Evolutionary conservation across 1,140 invertebrate genomes (phyloP).

Genomic region (Drosophila trapezifrons): DNA sequence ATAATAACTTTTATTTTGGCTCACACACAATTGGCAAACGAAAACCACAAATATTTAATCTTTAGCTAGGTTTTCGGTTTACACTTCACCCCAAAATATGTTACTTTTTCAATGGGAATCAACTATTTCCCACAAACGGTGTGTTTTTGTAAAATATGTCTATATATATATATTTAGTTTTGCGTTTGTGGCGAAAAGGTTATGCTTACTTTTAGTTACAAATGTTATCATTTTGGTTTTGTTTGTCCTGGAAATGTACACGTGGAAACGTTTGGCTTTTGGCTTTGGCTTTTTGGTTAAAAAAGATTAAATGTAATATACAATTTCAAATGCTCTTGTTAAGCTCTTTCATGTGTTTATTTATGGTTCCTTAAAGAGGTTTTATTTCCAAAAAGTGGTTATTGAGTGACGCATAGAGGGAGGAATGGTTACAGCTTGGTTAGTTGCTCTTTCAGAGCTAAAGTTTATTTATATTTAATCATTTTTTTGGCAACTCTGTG

Average conservation of each 20-base stretch:
- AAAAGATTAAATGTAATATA: constrained; percentile 24
- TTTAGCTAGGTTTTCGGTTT: constrained; percentile 56
- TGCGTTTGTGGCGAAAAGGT: constrained; percentile 9
- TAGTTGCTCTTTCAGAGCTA: constrained; percentile 4
- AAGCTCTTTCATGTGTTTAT: constrained; percentile 39
- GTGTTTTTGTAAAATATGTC: constrained; percentile 16
- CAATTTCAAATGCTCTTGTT: constrained; percentile 41
- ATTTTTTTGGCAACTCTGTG: constrained; percentile 30
- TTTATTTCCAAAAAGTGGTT: not conserved
- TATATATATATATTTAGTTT: constrained; percentile 6
- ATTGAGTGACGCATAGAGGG: not conserved
- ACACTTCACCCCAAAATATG: constrained; percentile 21
- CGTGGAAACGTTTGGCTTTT: constrained; percentile 29
- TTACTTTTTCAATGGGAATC: constrained; percentile 13
- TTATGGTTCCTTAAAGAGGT: constrained; percentile 1
- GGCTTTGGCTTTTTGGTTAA: constrained; percentile 18
- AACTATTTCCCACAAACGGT: constrained; percentile 16
- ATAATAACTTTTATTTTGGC: constrained; percentile 51
- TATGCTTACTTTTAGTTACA: constrained; percentile 16
- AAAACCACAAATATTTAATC: constrained; percentile 65
- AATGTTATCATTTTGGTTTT: constrained; percentile 20
- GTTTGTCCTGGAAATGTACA: constrained; percentile 20
- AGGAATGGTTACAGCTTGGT: not conserved
- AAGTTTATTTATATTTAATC: not conserved
- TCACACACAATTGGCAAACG: constrained; percentile 54